Evolutionary conservation across 2,113 vertebrate genomes (phyloP), one percentile per base, ranked within the genome.

Genomic region (Protobothrops mucrosquamatus): DNA sequence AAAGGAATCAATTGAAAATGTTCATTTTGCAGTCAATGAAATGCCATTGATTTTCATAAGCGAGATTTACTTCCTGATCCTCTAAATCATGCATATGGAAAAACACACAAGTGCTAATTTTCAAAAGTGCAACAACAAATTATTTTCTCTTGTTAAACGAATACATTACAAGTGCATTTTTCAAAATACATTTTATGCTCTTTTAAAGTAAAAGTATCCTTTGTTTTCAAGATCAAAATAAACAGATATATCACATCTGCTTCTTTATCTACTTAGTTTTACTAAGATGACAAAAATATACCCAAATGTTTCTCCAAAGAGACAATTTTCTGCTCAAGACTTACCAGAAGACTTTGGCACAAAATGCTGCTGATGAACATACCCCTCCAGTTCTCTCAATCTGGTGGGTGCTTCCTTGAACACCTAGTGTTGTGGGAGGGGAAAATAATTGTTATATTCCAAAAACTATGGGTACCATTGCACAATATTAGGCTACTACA

Each of bases 401-500:
- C 98, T 98, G 61, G 98, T 98, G 93, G 98, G 95, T 81, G 99
- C 93, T 95, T 99, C 98, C 90, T 96, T 97, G 29, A 98, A 98
- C 88, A 98, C 97, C 98, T 99, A 54, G 3, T 93, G 7, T 81
- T 81, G 74, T 3, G 89, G 0, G 85, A 22, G 90, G 14, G 7
- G 88, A 91, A 18, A 91, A 7, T 81, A 81, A 81, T 61, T 46
- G 0, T 26, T 46, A 15, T 2, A 94, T 46, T 69, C 26, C 46
- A 93, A 91, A 1, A 56, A 39, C 15, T 89, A 89, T 91, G 89
- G 57, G n/a, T 6, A 64, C 34, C 24, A 29, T 1, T 85, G 48
- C 34, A 14, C 12, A 15, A 11, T 9, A 24, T 34, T 69, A 93
- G 5, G 2, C 52, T 29, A 57, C 59, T 74, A n/a, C 24, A 92